Base-by-base conservation (phyloP, 2,797 vertebrate genomes). In the Manis javanica region DNA sequence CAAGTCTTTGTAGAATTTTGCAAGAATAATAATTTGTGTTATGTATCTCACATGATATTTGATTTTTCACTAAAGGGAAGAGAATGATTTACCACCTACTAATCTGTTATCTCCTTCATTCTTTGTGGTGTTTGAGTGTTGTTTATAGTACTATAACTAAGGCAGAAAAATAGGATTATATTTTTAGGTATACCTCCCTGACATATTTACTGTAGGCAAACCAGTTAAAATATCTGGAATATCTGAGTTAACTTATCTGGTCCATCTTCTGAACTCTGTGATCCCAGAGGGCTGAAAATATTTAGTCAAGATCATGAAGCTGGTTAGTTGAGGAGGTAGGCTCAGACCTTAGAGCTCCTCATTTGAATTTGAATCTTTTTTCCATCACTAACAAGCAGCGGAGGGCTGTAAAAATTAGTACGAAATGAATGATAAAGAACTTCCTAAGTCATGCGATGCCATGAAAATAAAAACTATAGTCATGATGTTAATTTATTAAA, bases 121-220 rank as follows among this genome's bases (percentile, higher is more conserved):
- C 23, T 74, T 37, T 26, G 10, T 39, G 13, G 39, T 31, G 11
- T 64, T n/a, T 42, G 21, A 64, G 5, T 75, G 13, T 26, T 68
- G 7, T 34, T 2, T 19, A 92, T 19, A 82, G 19, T 16, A 91
- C 7, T 57, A 18, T 94, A 95, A 78, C 18, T 49, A 61, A 83
- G 10, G 37, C 21, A 69, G 23, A 69, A 39, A 89, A 83, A n/a
- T 8, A 57, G 12, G 14, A 42, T 72, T 91, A 15, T 57, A 66
- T 55, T 66, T 93, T 78, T 64, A 84, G 34, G 37, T 57, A 74
- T 46, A 34, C 59, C 53, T 34, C 8, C n/a, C 71, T 39, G 15
- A 39, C 5, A 88, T 23, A 66, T 55, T 59, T 92, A 37, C 77
- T 37, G 94, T 88, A 24, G 51, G 78, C 31, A 96, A 94, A 68